Conservation (phyloP, 2,113 vertebrate genomes). For the Limnothrissa miodon region DNA sequence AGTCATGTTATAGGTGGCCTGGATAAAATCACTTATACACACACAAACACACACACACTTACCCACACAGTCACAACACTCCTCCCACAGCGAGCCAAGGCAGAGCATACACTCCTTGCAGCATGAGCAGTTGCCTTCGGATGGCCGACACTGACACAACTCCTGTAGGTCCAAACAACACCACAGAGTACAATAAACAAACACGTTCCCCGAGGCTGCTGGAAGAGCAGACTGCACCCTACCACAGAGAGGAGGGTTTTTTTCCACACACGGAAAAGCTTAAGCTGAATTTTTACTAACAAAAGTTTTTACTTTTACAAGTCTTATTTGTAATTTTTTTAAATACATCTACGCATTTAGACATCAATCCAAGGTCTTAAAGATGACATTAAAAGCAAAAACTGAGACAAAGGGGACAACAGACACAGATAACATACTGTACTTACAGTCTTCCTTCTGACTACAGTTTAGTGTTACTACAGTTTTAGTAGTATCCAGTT, state of each 20-base stretch:
- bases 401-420: too few relatives aligned
- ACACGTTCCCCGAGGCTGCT: constrained; percentile 5
- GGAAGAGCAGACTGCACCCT: neutral
- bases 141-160: constrained; percentile 94
- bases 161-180: constrained; percentile 72
- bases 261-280: neutral
- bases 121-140: constrained; percentile 95
- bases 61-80: constrained; percentile 99
- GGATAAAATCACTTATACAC: neutral
- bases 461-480: too few relatives aligned
- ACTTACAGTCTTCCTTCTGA: too few relatives aligned
- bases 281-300: neutral
- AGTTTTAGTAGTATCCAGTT: too few relatives aligned
- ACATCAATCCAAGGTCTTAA: too few relatives aligned
- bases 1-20: neutral
- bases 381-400: too few relatives aligned
- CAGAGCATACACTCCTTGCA: constrained; percentile 99
- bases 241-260: neutral
- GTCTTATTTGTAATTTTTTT: neutral
- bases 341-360: neutral
- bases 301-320: too few relatives aligned
- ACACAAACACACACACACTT: constrained; percentile 57
- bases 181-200: constrained; percentile 17
- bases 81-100: constrained; percentile 93
- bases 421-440: too few relatives aligned